Evolutionary conservation across 1,140 invertebrate genomes (phyloP).

Genomic region (Drosophila willistoni): DNA sequence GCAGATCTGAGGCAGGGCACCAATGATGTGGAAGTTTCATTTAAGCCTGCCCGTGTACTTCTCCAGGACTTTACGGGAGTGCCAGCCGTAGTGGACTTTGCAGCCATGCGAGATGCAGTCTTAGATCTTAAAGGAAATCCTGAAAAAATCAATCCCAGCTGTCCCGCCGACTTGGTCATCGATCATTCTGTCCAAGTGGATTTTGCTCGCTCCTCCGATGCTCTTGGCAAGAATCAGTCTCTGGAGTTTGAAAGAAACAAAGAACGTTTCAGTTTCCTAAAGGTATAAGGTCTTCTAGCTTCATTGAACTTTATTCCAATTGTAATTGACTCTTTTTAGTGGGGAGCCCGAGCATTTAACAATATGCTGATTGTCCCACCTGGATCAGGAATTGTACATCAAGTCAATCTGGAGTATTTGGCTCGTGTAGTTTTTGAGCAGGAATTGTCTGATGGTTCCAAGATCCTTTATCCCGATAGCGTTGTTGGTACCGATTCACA

Average conservation of each 20-base stretch:
- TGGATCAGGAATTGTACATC: conserved; percentile 98
- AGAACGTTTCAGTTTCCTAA: conserved; percentile 97
- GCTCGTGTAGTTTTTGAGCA: conserved; percentile 95
- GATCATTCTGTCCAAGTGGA: conserved; percentile 99
- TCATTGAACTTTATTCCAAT: not conserved
- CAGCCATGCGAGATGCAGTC: conserved; percentile 98
- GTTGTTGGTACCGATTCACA: conserved; percentile 99
- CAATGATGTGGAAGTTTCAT: conserved; percentile 95
- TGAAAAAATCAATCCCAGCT: conserved; percentile 97
- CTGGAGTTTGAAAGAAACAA: conserved; percentile 98
- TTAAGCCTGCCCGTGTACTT: conserved; percentile 97
- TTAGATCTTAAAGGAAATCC: conserved; percentile 93
- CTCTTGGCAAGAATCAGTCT: conserved; percentile 96
- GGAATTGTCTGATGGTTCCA: conserved; percentile 76
- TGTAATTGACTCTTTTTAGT: conserved; percentile 84
- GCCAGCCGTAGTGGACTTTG: conserved; percentile 99
- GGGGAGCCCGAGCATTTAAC: conserved; percentile 97
- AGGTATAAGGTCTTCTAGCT: conserved; percentile 79
- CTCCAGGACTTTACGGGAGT: conserved; percentile 98
- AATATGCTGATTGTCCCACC: conserved; percentile 99
- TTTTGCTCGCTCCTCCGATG: conserved; percentile 93
- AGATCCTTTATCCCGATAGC: conserved; percentile 94
- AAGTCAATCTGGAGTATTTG: conserved; percentile 98
- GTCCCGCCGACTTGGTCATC: conserved; percentile 98
- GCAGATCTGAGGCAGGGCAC: conserved; percentile 86